Conservation (phyloP, 2,113 vertebrate genomes). For the Petrocephalus zakoni region DNA sequence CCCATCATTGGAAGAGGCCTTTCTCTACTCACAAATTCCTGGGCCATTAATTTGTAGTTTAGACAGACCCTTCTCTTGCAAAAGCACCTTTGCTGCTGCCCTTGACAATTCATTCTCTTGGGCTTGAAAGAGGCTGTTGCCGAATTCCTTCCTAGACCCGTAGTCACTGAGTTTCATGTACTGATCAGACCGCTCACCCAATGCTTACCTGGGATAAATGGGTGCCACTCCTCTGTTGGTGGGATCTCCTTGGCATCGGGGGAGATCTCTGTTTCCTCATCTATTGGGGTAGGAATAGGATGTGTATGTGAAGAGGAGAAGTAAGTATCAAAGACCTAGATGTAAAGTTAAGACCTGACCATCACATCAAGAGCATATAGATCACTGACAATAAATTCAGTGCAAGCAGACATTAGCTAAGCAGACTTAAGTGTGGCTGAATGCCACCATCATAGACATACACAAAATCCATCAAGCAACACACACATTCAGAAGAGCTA, state of each 20-base stretch:
- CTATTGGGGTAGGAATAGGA: constrained; percentile 30
- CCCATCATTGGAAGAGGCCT: neutral
- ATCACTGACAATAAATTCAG: neutral
- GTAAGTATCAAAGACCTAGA: neutral
- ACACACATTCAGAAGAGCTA: neutral
- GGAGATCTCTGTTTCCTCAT: constrained; percentile 19
- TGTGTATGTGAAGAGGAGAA: neutral
- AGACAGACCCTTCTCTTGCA: neutral
- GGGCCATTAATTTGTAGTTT: neutral
- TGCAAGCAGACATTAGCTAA: neutral
- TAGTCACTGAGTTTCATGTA: neutral
- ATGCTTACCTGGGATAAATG: constrained; percentile 55
- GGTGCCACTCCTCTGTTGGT: constrained; percentile 20
- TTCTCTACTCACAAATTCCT: neutral
- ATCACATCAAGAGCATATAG: neutral
- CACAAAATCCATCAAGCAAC: neutral
- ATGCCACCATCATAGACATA: neutral
- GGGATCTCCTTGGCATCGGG: neutral
- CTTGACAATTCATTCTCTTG: neutral
- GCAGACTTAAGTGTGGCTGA: neutral
- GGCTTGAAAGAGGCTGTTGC: neutral
- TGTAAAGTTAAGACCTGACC: neutral
- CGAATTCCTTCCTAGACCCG: neutral
- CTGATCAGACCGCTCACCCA: neutral
- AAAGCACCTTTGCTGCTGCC: neutral